phyloP scores from a whole-genome alignment of 1,140 invertebrate species.

The Orussus abietinus region DNA sequence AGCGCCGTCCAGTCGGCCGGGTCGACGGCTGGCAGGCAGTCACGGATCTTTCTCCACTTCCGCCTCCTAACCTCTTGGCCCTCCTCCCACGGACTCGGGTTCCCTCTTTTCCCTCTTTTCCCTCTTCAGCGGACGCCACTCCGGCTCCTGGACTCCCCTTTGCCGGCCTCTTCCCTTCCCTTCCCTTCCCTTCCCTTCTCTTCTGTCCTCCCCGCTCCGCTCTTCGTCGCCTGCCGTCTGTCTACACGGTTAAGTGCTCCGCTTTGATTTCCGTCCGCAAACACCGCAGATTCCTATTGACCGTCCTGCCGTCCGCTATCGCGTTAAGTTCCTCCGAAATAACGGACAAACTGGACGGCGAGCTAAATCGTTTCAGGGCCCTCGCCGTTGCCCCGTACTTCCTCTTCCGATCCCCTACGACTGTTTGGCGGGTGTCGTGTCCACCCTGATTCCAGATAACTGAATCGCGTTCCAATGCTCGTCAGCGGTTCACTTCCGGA shows the following conservation, averaged over 20 bases:
- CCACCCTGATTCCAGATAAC: no score
- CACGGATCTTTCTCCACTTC: slow-evolving; percentile 1
- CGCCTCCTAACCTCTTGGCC: no score
- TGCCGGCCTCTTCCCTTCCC: slow-evolving; percentile 2
- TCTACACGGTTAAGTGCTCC: slow-evolving; percentile 36
- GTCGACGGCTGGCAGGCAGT: background rate
- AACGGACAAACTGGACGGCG: no score
- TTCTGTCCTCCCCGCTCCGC: slow-evolving; percentile 12
- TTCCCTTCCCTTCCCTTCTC: slow-evolving; percentile 6
- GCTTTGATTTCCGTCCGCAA: slow-evolving; percentile 41
- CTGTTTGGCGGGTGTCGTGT: no score
- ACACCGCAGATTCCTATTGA: slow-evolving; percentile 38
- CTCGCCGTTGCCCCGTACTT: no score
- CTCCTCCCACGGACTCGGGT: no score
- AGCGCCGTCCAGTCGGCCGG: no score
- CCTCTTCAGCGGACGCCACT: slow-evolving; percentile 4
- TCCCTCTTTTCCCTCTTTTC: slow-evolving; percentile 16
- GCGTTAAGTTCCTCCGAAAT: slow-evolving; percentile 30
- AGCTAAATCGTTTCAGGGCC: no score
- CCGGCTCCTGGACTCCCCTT: slow-evolving; percentile 1
- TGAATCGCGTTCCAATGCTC: no score
- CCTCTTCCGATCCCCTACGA: no score
- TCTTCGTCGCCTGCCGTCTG: slow-evolving; percentile 24
- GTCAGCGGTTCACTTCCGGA: no score
- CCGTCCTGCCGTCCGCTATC: slow-evolving; percentile 28